Base-by-base conservation (phyloP, 2,888 invertebrate genomes). In the Eupsilia transversa region DNA sequence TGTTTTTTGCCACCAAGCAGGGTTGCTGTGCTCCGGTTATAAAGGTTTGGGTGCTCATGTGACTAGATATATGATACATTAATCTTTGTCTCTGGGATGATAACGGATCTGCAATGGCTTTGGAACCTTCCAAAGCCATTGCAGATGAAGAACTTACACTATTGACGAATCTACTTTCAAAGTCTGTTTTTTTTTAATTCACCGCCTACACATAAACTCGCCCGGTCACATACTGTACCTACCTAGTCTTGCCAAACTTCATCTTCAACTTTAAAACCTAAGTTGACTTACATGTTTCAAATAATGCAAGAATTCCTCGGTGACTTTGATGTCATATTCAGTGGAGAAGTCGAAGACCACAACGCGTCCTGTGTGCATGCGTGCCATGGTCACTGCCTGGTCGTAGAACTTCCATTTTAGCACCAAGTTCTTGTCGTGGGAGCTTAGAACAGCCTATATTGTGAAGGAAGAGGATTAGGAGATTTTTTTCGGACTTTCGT, bases 321-420 rank as follows among this genome's bases (percentile, higher is more conserved):
- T 91, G 43, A 93, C 79, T 20, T 85, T 80, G 63, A 93, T 77
- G 41, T 92, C 92, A 73, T 94, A 94, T 64, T 94, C 92, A 0
- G 92, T 91, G 49, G 93, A 90, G 87, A 93, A 93, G 86, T 94
- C 92, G 74, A 93, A 92, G 49, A 91, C 83, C 30, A 92, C 83
- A 52, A 94, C 93, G 0, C 94, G 89, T 1, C 91, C 92, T 23
- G 91, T 73, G 43, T 68, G 84, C 88, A 94, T 86, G 68, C 92
- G 92, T 73, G 91, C 87, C 92, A 92, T 92, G 0, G 92, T 82
- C 27, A 87, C 79, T 67, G 84, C 87, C 82, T 93, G 93, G 71
- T 92, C 90, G 89, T 89, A 93, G 90, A 94, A 94, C 88, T 90
- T 87, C 94, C 94, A 94, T 74, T 82, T 87, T 63, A 94, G 82